Conservation (phyloP, 2,113 vertebrate genomes). For the Struthidea cinerea region DNA sequence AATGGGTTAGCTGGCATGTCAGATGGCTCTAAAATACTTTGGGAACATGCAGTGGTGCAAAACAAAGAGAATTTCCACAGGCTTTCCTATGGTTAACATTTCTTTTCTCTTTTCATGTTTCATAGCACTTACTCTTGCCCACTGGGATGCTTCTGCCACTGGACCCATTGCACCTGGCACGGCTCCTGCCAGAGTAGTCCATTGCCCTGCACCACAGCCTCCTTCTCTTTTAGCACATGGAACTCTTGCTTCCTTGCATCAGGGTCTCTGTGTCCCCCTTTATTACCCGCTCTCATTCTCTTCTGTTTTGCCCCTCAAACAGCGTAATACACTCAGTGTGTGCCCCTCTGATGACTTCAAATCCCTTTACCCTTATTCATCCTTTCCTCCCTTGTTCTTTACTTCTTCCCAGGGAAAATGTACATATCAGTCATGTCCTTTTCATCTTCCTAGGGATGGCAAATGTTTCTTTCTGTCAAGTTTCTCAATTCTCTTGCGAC, state of each 20-base stretch:
- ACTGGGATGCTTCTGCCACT: not conserved
- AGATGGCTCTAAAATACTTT: not conserved
- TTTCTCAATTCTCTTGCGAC: not conserved
- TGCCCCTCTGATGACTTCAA: not conserved
- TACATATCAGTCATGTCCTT: not conserved
- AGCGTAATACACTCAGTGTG: not conserved
- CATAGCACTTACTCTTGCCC: not conserved
- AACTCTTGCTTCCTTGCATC: not conserved
- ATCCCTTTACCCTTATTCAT: not conserved
- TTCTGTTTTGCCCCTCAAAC: not conserved
- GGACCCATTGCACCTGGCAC: rapidly evolving
- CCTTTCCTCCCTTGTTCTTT: not conserved
- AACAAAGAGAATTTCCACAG: not conserved
- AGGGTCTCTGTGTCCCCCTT: not conserved
- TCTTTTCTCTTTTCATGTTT: not conserved
- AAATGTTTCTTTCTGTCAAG: not conserved
- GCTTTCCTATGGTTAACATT: not conserved
- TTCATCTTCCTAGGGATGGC: not conserved
- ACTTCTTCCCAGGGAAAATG: not conserved
- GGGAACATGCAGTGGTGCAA: rapidly evolving
- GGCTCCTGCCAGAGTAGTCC: not conserved
- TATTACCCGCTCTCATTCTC: not conserved
- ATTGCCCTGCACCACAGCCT: not conserved
- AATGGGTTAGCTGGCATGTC: not conserved
- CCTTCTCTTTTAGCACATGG: not conserved